phyloP scores from a whole-genome alignment of 2,888 invertebrate genomes.

The Drosophila hamatofila region DNA sequence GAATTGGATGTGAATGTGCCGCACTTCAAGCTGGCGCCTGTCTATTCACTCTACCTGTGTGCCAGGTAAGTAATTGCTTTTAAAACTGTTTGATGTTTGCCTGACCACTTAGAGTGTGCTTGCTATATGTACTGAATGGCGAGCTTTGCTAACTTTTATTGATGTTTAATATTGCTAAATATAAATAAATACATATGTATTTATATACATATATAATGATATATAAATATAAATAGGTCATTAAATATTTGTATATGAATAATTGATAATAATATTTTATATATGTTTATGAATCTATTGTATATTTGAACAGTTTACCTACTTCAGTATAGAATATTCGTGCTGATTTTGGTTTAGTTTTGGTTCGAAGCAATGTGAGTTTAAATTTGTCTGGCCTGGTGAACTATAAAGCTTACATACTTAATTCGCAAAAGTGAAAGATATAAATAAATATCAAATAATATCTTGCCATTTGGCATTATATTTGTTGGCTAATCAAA shows the following conservation, averaged over 20 bases:
- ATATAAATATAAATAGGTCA: no score
- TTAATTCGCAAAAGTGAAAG: no score
- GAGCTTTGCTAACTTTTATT: not conserved
- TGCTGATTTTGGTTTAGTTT: not conserved
- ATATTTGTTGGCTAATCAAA: not conserved
- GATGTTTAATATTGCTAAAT: not conserved
- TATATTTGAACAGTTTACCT: not conserved
- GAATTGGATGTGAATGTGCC: slow-evolving; percentile 95
- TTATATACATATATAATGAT: not conserved
- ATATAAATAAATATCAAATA: no score
- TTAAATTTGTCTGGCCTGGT: no score
- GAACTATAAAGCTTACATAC: no score
- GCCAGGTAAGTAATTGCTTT: slow-evolving; percentile 87
- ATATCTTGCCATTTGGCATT: not conserved
- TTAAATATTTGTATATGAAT: no score
- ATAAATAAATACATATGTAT: not conserved
- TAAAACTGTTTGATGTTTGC: slow-evolving; percentile 31
- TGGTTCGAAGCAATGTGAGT: no score
- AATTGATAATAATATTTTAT: not conserved
- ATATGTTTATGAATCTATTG: not conserved
- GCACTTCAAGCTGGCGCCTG: slow-evolving; percentile 98
- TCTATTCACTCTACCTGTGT: slow-evolving; percentile 97
- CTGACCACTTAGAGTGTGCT: not conserved
- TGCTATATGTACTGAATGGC: not conserved
- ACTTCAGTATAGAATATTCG: not conserved